These are phyloP conservation scores for Neolamprologus toae DNA, from an alignment of 2,113 vertebrate species.

Conservation along the genomic window DNA sequence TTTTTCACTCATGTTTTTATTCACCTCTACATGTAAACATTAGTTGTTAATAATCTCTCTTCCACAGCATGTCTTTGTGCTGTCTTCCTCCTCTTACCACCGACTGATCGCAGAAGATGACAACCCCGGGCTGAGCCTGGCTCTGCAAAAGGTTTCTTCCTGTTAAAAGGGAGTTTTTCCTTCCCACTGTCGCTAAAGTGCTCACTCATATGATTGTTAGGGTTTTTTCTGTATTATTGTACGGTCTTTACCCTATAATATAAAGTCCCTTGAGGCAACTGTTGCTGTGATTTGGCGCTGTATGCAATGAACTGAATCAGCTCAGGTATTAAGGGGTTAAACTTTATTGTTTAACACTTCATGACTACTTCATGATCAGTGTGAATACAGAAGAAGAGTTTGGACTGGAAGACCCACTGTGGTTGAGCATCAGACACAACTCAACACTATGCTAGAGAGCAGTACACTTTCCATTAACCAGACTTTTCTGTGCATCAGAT, in stretches of 20 bases:
- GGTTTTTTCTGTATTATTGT: background rate
- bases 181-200: background rate
- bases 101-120: fast-evolving
- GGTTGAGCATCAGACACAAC: background rate
- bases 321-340: background rate
- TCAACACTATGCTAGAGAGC: background rate
- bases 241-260: background rate
- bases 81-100: background rate
- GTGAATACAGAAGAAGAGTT: background rate
- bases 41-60: background rate
- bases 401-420: background rate
- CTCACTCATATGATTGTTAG: background rate
- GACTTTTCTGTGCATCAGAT: background rate
- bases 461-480: background rate
- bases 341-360: background rate
- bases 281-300: fast-evolving
- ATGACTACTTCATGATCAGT: background rate
- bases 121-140: fast-evolving
- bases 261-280: background rate
- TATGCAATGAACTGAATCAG: background rate
- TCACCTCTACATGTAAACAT: background rate
- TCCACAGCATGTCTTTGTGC: background rate
- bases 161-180: background rate
- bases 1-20: background rate
- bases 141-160: background rate